These are phyloP conservation scores for Ennomos erosarius DNA, from an alignment of 2,888 invertebrate genomes.

Conservation along the genomic window DNA sequence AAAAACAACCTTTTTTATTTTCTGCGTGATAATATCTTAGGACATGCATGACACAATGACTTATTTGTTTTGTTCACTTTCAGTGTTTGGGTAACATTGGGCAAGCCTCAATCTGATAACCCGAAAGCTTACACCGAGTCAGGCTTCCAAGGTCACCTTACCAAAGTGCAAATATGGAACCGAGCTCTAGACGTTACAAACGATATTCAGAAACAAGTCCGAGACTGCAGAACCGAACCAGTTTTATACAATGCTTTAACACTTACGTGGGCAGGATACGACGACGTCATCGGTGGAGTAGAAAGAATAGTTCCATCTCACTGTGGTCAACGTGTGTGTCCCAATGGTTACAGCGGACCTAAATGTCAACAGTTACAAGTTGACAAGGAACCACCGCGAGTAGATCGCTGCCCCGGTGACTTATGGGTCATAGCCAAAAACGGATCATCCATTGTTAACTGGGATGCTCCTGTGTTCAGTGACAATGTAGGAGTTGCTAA, in stretches of 20 bases:
- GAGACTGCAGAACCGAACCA: slow-evolving; percentile 96
- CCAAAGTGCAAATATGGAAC: slow-evolving; percentile 97
- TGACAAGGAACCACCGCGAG: slow-evolving; percentile 94
- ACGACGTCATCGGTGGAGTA: slow-evolving; percentile 94
- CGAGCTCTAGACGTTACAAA: slow-evolving; percentile 95
- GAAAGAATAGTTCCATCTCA: slow-evolving; percentile 96
- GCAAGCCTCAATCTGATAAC: slow-evolving; percentile 93
- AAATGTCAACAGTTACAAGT: slow-evolving; percentile 94
- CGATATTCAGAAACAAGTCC: slow-evolving; percentile 96
- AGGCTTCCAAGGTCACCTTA: slow-evolving; percentile 98
- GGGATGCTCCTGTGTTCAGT: slow-evolving; percentile 96
- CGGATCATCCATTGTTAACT: slow-evolving; percentile 94
- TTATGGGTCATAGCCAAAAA: slow-evolving; percentile 97
- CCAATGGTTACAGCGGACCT: slow-evolving; percentile 93
- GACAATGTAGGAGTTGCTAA: slow-evolving; percentile 94
- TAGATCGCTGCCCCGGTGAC: slow-evolving; percentile 96
- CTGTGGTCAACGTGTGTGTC: slow-evolving; percentile 95
- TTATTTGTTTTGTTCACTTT: slow-evolving; percentile 47
- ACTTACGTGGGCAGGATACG: slow-evolving; percentile 97
- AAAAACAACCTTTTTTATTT: not conserved
- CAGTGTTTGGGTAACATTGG: slow-evolving; percentile 96
- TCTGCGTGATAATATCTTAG: not conserved
- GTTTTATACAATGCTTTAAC: slow-evolving; percentile 94
- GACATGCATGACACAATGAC: not conserved
- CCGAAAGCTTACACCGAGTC: slow-evolving; percentile 93